These are phyloP conservation scores for Adineta ricciae DNA, from an alignment of 2,888 invertebrate genomes.

Conservation along the genomic window DNA sequence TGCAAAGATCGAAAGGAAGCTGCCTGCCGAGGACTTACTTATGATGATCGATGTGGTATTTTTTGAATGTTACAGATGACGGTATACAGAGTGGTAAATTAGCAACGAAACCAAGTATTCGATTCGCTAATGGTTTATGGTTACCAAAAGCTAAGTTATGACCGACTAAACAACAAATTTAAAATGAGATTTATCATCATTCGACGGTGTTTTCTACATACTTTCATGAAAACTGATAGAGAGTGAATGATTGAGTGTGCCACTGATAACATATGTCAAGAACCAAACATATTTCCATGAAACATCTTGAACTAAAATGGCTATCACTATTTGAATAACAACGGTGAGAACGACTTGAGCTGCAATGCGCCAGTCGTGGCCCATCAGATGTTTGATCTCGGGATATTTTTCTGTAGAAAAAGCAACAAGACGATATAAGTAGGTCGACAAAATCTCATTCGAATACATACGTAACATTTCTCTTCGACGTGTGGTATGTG, in stretches of 20 bases:
- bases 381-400: slow-evolving; percentile 49
- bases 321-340: slow-evolving; percentile 29
- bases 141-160: slow-evolving; percentile 50
- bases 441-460: no score
- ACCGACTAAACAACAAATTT: not conserved
- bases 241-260: slow-evolving; percentile 46
- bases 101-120: slow-evolving; percentile 44
- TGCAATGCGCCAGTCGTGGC: slow-evolving; percentile 43
- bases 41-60: slow-evolving; percentile 50
- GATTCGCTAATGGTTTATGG: slow-evolving; percentile 41
- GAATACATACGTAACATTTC: slow-evolving; percentile 25
- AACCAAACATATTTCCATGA: slow-evolving; percentile 38
- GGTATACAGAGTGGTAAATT: slow-evolving; percentile 47
- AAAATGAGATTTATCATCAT: not conserved
- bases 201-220: not conserved
- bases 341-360: slow-evolving; percentile 31
- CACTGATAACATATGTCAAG: slow-evolving; percentile 39
- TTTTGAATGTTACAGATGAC: slow-evolving; percentile 48
- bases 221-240: slow-evolving; percentile 48
- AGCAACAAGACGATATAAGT: no score
- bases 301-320: slow-evolving; percentile 38
- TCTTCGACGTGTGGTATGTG: slow-evolving; percentile 29
- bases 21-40: slow-evolving; percentile 34
- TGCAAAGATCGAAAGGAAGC: not conserved
- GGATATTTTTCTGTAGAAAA: slow-evolving; percentile 41